Evolutionary conservation across 1,140 invertebrate genomes (phyloP), one percentile per base, ranked within the genome.

Genomic region (Tenebrio molitor): DNA sequence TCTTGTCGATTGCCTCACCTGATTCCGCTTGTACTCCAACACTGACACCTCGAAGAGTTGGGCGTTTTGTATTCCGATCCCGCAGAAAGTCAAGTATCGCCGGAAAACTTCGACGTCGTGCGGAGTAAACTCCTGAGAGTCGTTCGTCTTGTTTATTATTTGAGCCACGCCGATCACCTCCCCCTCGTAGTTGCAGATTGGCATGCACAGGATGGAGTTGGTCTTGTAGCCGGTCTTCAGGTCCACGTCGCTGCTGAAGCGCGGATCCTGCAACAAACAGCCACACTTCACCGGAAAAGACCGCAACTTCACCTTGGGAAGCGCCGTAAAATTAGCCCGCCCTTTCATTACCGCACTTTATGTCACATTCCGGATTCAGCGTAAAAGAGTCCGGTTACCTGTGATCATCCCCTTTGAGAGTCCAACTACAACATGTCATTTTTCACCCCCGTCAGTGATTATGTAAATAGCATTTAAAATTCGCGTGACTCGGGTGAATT

Each of bases 81-180:
- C 96, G 83, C 97, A 98, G 84, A 99, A 99, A 2, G 95, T 97
- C 12, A 99, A 86, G 84, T 98, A 98, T 15, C 94, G 86, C 68
- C 91, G 87, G 79, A 93, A 93, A 16, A 93, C 88, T 86, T 97
- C 94, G 46, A 97, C 93, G 82, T 99, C 97, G 72, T 91, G 90
- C 3, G 92, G 86, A 0, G 93, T 95, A 83, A 98, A 99, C 78
- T 95, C 91, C 79, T 92, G 89, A 74, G 90, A 90, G 23, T 87
- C 93, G 81, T 95, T 91, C 44, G 93, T 95, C 86, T 98, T 98
- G 83, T 98, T 99, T 75, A 99, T 97, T 74, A 98, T 97, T 87
- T 99, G 96, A 25, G 96, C 96, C 0, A 98, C 96, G 1, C 96
- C 97, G 72, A 99, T 96, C 0, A 98, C 96, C 77, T 97, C 94